Evolutionary conservation across 2,888 invertebrate species (phyloP).

Genomic region (Drosophila atripex): DNA sequence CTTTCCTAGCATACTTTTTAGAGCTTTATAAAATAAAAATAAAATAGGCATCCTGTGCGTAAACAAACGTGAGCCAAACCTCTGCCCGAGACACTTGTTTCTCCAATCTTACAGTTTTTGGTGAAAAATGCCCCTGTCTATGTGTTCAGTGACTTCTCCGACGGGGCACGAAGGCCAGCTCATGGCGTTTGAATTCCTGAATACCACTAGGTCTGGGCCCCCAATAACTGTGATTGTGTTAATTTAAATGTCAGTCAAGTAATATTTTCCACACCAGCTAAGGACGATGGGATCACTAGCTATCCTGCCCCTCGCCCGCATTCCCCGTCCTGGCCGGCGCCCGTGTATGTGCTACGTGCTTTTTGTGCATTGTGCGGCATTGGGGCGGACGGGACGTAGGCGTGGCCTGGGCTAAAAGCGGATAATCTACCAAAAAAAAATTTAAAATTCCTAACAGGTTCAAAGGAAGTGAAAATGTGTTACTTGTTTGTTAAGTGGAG

Average conservation of each 20-base stretch:
- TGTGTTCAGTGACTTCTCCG: conserved; percentile 31
- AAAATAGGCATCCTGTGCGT: conserved; percentile 31
- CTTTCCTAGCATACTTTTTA: background rate
- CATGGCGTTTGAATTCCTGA: conserved; percentile 4
- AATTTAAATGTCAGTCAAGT: conserved; percentile 79
- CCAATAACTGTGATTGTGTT: conserved; percentile 79
- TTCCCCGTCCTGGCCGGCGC: conserved; percentile 3
- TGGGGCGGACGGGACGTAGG: conserved; percentile 52
- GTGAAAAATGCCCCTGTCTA: conserved; percentile 16
- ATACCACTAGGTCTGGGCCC: conserved; percentile 57
- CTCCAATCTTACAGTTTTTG: conserved; percentile 3
- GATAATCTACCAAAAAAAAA: conserved; percentile 68
- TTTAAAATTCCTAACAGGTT: conserved; percentile 78
- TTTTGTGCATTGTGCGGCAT: conserved; percentile 75
- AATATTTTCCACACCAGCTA: conserved; percentile 69
- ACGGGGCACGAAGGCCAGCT: conserved; percentile 38
- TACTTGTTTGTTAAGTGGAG: conserved; percentile 73
- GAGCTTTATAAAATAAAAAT: background rate
- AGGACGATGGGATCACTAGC: conserved; percentile 45
- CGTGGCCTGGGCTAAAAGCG: conserved; percentile 69
- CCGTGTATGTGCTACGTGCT: conserved; percentile 65
- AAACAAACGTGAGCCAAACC: conserved; percentile 16
- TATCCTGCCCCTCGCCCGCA: background rate
- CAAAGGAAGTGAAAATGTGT: conserved; percentile 79
- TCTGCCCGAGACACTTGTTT: conserved; percentile 19